phyloP scores from a whole-genome alignment of 2,113 vertebrate species.

The Strix aluco region DNA sequence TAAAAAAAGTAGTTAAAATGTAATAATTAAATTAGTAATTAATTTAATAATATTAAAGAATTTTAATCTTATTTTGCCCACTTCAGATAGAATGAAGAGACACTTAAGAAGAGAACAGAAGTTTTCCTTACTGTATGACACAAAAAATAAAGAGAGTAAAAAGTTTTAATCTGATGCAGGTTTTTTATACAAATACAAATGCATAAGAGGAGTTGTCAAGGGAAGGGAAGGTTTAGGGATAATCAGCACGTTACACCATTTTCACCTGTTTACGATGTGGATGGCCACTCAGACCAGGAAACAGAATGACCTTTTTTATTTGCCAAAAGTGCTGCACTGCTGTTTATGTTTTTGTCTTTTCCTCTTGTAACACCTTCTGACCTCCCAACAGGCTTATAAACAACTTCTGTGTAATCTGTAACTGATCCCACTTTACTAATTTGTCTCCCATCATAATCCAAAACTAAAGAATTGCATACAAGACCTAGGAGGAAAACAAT shows the following conservation, averaged over 20 bases:
- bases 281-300: conserved; percentile 44
- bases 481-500: conserved; percentile 19
- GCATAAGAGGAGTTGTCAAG: not conserved
- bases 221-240: conserved; percentile 29
- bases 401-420: conserved; percentile 54
- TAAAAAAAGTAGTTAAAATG: not conserved
- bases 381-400: conserved; percentile 59
- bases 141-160: not conserved
- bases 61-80: not conserved
- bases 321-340: conserved; percentile 49
- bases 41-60: not conserved
- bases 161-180: not conserved
- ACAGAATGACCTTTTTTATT: conserved; percentile 67
- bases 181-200: not conserved
- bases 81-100: not conserved
- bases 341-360: conserved; percentile 68
- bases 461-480: not conserved
- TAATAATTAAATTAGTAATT: not conserved
- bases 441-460: conserved; percentile 17
- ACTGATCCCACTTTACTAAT: conserved; percentile 12
- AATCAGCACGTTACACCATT: conserved; percentile 15
- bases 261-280: conserved; percentile 39
- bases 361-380: conserved; percentile 66
- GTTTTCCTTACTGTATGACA: not conserved
- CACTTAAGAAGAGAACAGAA: not conserved